These are phyloP conservation scores for Aphelinus atriplicis DNA, from an alignment of 1,140 invertebrate species.

Conservation along the genomic window DNA sequence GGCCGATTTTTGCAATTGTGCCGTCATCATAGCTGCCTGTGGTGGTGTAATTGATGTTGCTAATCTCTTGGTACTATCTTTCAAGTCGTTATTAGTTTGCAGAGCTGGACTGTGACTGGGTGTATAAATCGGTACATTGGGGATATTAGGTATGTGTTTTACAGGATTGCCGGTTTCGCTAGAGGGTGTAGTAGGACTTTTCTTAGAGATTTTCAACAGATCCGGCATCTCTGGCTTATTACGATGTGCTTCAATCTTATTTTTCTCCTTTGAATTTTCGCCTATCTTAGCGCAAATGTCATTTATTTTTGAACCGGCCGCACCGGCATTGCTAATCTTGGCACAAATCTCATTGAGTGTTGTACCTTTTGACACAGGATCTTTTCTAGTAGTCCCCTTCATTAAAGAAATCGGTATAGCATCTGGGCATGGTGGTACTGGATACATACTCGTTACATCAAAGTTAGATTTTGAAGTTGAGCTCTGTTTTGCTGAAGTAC, in stretches of 20 bases:
- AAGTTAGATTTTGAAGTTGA: conserved; percentile 15
- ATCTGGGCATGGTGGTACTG: conserved; percentile 61
- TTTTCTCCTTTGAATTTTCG: conserved; percentile 63
- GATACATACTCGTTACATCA: conserved; percentile 34
- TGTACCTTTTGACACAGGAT: conserved; percentile 55
- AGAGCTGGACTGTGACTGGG: conserved; percentile 46
- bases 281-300: conserved; percentile 64
- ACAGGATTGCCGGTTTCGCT: conserved; percentile 23
- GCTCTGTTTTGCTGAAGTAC: conserved; percentile 17
- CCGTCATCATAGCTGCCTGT: conserved; percentile 38
- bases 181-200: conserved; percentile 34
- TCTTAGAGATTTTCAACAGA: conserved; percentile 61
- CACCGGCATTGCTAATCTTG: conserved; percentile 49
- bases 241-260: conserved; percentile 49
- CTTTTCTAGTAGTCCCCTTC: conserved; percentile 53
- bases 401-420: conserved; percentile 62
- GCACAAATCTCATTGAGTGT: conserved; percentile 58
- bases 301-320: conserved; percentile 60
- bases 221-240: conserved; percentile 59
- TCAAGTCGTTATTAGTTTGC: conserved; percentile 28
- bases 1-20: conserved; percentile 3
- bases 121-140: conserved; percentile 60
- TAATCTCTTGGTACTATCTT: conserved; percentile 23
- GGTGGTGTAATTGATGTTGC: conserved; percentile 21
- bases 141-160: conserved; percentile 58